phyloP scores from a whole-genome alignment of 2,888 invertebrate genomes.

The Ametastegia equiseti region DNA sequence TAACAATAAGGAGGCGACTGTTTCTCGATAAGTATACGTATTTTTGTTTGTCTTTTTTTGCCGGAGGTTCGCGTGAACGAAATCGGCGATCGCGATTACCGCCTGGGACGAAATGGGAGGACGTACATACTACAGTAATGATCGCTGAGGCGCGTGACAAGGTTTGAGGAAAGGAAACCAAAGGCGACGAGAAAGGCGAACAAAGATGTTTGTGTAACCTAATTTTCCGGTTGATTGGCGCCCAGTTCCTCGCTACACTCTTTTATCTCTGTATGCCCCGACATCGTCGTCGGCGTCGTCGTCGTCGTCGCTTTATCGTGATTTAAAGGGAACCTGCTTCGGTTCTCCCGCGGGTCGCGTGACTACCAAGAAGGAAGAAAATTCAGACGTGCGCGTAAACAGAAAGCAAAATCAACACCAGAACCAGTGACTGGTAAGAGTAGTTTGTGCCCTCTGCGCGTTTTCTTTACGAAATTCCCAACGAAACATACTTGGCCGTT shows the following conservation, averaged over 20 bases:
- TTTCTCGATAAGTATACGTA: too few relatives aligned
- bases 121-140: conserved; percentile 1
- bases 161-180: not conserved
- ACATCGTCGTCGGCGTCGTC: not conserved
- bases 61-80: too few relatives aligned
- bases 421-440: too few relatives aligned
- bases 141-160: not conserved
- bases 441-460: too few relatives aligned
- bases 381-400: conserved; percentile 51
- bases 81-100: not conserved
- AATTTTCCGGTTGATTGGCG: conserved; percentile 66
- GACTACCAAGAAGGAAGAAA: not conserved
- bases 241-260: conserved; percentile 52
- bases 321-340: conserved; percentile 55
- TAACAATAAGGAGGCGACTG: too few relatives aligned
- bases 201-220: conserved; percentile 64
- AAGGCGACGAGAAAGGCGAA: conserved; percentile 38
- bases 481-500: too few relatives aligned
- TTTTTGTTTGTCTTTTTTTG: too few relatives aligned
- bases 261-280: conserved; percentile 51
- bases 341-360: conserved; percentile 52
- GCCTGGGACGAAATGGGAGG: too few relatives aligned
- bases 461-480: too few relatives aligned
- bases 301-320: conserved; percentile 54
- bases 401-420: conserved; percentile 17